Evolutionary conservation across 2,888 invertebrate genomes (phyloP).

Genomic region (Alcis repandata): DNA sequence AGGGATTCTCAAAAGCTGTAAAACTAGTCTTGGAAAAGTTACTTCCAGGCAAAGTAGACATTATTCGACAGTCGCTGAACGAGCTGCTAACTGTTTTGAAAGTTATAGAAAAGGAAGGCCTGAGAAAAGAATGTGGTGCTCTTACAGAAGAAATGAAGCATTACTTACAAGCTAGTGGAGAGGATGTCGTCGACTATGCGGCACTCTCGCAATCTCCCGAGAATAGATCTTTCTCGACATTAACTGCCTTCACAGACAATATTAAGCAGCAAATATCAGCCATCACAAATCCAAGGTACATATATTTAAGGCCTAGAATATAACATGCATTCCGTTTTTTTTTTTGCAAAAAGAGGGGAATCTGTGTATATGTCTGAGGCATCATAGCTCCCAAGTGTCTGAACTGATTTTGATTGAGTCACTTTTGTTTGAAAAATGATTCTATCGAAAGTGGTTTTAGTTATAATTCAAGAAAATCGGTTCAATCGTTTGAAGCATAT

Average conservation of each 20-base stretch:
- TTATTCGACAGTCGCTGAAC: conserved; percentile 80
- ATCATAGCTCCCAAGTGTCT: no score
- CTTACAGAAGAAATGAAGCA: conserved; percentile 83
- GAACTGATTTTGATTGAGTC: no score
- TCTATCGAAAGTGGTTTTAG: no score
- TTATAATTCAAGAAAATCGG: no score
- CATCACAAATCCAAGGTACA: conserved; percentile 73
- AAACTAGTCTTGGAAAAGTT: conserved; percentile 72
- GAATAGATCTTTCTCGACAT: conserved; percentile 52
- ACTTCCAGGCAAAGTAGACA: conserved; percentile 70
- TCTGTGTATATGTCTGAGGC: no score
- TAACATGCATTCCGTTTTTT: no score
- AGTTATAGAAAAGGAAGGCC: conserved; percentile 69
- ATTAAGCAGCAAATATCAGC: conserved; percentile 63
- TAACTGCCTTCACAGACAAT: conserved; percentile 61
- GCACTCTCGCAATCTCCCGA: conserved; percentile 50
- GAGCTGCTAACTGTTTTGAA: conserved; percentile 84
- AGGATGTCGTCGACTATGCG: conserved; percentile 73
- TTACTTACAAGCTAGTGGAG: conserved; percentile 71
- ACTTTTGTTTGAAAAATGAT: no score
- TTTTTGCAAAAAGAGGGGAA: no score
- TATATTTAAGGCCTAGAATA: no score
- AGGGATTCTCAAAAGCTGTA: conserved; percentile 74
- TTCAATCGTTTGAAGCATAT: no score
- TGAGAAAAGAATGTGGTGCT: conserved; percentile 64